phyloP scores from a whole-genome alignment of 2,888 invertebrate genomes.

The Drosophila helvetica region DNA sequence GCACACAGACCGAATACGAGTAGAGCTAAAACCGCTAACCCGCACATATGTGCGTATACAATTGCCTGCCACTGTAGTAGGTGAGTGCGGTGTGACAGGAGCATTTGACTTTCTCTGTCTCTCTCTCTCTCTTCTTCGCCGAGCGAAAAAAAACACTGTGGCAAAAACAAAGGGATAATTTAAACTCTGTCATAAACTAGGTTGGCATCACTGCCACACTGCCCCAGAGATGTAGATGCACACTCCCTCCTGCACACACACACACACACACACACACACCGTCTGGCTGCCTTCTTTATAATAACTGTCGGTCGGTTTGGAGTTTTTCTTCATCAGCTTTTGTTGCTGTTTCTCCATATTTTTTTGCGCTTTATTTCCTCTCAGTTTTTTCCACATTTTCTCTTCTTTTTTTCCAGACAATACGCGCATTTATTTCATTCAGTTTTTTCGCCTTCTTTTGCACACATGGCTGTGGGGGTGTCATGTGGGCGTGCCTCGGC shows the following conservation, averaged over 20 bases:
- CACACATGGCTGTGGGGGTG: constrained; percentile 39
- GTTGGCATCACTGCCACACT: constrained; percentile 66
- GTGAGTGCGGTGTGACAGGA: constrained; percentile 45
- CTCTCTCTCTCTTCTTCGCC: constrained; percentile 50
- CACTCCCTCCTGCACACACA: constrained; percentile 22
- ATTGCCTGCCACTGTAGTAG: constrained; percentile 19
- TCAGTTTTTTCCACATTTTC: constrained; percentile 1
- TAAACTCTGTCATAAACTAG: constrained; percentile 78
- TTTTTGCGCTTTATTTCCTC: constrained; percentile 54
- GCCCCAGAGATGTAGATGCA: constrained; percentile 21
- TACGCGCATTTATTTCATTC: constrained; percentile 56
- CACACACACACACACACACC: constrained; percentile 27
- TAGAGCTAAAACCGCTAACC: constrained; percentile 43
- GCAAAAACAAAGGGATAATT: constrained; percentile 76
- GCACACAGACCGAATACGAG: constrained; percentile 32
- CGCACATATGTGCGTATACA: constrained; percentile 29
- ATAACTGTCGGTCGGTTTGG: constrained; percentile 75
- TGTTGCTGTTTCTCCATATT: constrained; percentile 30
- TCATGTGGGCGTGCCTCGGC: constrained; percentile 52
- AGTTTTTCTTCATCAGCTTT: constrained; percentile 76
- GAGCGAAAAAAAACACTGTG: constrained; percentile 68
- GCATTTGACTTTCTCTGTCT: constrained; percentile 47
- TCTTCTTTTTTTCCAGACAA: constrained; percentile 38
- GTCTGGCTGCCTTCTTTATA: constrained; percentile 59
- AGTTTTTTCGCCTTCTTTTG: constrained; percentile 10